Base-by-base conservation (phyloP, 2,113 vertebrate genomes). In the Xerus inauris region DNA sequence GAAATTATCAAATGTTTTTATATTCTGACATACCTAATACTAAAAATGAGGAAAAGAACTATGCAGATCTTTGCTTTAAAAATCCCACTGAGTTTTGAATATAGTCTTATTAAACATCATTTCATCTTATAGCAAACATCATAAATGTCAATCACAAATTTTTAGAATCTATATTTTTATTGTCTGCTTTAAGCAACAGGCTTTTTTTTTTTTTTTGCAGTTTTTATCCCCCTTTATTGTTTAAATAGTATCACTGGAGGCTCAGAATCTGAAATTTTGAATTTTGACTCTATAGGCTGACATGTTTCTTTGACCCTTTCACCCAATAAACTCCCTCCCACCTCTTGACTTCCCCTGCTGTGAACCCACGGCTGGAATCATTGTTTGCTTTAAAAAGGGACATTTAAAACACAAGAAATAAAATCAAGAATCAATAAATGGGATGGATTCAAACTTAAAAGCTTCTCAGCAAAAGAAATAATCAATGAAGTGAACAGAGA, bases 1-100 rank as follows among this genome's bases (percentile, higher is more conserved):
- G 49, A 88, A 91, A 82, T 89, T 40, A 82, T 40, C 77, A 91
- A 77, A 42, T 57, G 81, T 65, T 90, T 94, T 87, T 38, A 40
- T 69, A 89, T 76, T 89, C 89, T 83, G 28, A 89, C 72, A 79
- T 30, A 80, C 2, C 71, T 57, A 75, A 32, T 62, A 80, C 3
- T 30, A 64, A 54, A 83, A 40, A 47, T 28, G 59, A 64, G 16
- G 14, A 14, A 10, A 59, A 26, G 65, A 81, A 86, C 6, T 40
- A 9, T 65, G 65, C 26, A 20, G 35, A 72, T 83, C 89, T 85
- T 30, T 64, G 83, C 40, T 80, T 67, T 59, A 24, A 77, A 95
- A 94, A 85, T 80, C 5, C 40, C 30, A 35, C 12, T 40, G 38
- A 85, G 5, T 17, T 57, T 92, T 59, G 11, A 82, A 77, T 65